Evolutionary conservation across 2,888 invertebrate genomes (phyloP).

Genomic region (Sepiola atlantica): DNA sequence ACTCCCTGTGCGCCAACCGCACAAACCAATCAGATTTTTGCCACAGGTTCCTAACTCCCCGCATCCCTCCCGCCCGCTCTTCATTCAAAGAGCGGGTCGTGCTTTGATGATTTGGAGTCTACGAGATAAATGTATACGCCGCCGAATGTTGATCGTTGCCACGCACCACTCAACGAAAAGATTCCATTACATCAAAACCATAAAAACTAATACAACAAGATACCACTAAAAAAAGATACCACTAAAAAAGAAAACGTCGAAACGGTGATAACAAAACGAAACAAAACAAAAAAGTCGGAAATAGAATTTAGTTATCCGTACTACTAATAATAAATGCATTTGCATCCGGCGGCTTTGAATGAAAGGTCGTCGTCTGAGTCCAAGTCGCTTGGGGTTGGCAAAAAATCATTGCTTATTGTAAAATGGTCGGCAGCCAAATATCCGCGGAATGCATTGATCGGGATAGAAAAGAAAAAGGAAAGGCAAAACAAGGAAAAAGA

Average conservation of each 20-base stretch:
- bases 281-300: background rate
- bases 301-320: conserved; percentile 14
- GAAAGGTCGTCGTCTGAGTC: background rate
- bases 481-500: background rate
- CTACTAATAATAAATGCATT: background rate
- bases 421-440: conserved; percentile 13
- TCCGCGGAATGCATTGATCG: conserved; percentile 21
- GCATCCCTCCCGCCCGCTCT: background rate
- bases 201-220: background rate
- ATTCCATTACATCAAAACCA: conserved; percentile 32
- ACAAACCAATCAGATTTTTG: background rate
- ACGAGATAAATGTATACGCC: background rate
- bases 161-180: background rate
- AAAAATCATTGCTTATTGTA: conserved; percentile 32
- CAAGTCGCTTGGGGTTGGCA: background rate
- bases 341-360: conserved; percentile 9
- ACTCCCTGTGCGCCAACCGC: no score
- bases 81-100: background rate
- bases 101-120: background rate
- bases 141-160: background rate
- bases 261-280: background rate
- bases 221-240: no score
- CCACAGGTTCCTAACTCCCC: background rate
- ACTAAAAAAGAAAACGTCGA: no score
- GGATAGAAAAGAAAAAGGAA: background rate